phyloP scores from a whole-genome alignment of 2,797 vertebrate species.

The Acanthurus tractus region DNA sequence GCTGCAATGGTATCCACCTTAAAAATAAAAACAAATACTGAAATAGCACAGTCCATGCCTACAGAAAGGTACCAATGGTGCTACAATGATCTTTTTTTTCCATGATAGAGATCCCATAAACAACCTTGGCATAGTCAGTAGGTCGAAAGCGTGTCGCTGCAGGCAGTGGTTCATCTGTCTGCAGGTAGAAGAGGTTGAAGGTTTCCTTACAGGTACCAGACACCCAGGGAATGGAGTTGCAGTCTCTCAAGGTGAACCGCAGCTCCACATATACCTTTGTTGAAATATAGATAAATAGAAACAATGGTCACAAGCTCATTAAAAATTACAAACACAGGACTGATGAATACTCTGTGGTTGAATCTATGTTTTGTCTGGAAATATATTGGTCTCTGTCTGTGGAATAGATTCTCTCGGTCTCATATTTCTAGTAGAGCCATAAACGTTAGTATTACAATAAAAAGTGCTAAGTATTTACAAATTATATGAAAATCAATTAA shows the following conservation, averaged over 20 bases:
- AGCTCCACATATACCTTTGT: constrained; percentile 93
- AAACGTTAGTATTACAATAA: not conserved
- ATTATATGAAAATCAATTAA: not conserved
- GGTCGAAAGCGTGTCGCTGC: constrained; percentile 90
- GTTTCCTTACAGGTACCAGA: constrained; percentile 98
- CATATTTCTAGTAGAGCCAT: not conserved
- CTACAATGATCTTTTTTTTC: not conserved
- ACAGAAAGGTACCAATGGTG: not conserved
- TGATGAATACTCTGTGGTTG: not conserved
- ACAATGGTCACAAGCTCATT: not conserved
- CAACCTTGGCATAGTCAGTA: constrained; percentile 91
- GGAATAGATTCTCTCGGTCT: not conserved
- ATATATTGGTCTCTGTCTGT: not conserved
- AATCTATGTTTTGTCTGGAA: not conserved
- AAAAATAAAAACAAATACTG: constrained; percentile 20
- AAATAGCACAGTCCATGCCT: not conserved
- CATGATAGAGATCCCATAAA: not conserved
- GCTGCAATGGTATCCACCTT: constrained; percentile 97
- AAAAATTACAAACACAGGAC: not conserved
- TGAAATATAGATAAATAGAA: constrained; percentile 12
- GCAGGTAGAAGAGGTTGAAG: constrained; percentile 97
- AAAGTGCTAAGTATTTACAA: not conserved
- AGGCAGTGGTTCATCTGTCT: constrained; percentile 91
- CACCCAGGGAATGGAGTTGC: constrained; percentile 99
- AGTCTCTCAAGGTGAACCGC: constrained; percentile 97